Evolutionary conservation across 2,113 vertebrate species (phyloP).

Genomic region (Gobiocypris rarus): DNA sequence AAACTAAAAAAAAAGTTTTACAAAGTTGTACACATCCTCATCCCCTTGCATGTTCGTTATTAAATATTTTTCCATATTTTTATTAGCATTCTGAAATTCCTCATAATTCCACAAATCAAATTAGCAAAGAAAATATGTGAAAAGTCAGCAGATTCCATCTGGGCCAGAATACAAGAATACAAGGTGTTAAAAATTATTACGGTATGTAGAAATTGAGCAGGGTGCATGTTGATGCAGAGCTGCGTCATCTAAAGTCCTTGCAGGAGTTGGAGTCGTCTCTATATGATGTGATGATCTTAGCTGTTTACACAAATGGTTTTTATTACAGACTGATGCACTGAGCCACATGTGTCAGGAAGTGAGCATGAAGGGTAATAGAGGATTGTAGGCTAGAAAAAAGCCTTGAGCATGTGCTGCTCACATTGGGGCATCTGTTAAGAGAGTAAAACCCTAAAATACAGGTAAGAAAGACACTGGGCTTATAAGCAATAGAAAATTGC

Average conservation of each 20-base stretch:
- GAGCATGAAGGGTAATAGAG: slow-evolving; percentile 12
- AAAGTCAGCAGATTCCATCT: neutral
- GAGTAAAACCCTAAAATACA: slow-evolving; percentile 5
- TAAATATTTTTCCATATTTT: neutral
- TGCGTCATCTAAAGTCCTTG: too few relatives aligned
- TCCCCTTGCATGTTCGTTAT: neutral
- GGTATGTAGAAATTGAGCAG: too few relatives aligned
- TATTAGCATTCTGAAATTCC: neutral
- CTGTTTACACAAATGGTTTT: slow-evolving; percentile 25
- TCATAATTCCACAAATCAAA: neutral
- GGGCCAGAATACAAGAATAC: too few relatives aligned
- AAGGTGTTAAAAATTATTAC: too few relatives aligned
- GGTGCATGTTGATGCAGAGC: too few relatives aligned
- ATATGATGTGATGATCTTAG: slow-evolving; percentile 11
- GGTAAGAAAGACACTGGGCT: neutral
- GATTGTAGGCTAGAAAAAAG: neutral
- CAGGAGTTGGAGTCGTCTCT: too few relatives aligned
- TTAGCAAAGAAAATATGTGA: neutral
- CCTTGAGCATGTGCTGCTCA: slow-evolving; percentile 15
- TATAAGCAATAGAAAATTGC: neutral
- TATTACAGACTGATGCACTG: slow-evolving; percentile 17
- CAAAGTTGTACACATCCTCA: neutral
- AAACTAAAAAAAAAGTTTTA: neutral
- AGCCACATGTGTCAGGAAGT: slow-evolving; percentile 19
- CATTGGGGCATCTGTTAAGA: neutral